phyloP scores from a whole-genome alignment of 2,888 invertebrate species.

The Eristalis tenax region DNA sequence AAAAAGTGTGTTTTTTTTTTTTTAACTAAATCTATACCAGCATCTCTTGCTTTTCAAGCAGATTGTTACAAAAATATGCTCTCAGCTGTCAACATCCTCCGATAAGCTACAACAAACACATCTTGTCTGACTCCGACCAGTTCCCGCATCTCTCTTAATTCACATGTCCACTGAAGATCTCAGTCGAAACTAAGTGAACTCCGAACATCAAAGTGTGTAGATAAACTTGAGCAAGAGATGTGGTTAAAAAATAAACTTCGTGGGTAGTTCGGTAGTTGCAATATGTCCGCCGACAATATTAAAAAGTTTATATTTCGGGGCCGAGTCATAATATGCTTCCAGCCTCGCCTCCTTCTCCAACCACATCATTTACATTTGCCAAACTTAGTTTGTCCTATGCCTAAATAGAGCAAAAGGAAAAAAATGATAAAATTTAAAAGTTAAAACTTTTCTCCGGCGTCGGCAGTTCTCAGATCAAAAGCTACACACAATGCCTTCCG shows the following conservation, averaged over 20 bases:
- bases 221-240: background rate
- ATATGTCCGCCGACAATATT: background rate
- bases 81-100: too few species aligned
- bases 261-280: background rate
- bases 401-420: background rate
- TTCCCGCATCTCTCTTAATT: background rate
- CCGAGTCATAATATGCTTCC: background rate
- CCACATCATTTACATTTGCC: background rate
- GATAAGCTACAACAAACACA: too few species aligned
- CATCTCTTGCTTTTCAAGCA: too few species aligned
- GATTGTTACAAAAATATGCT: too few species aligned
- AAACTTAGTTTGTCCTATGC: background rate
- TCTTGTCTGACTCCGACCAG: background rate
- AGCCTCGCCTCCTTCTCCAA: background rate
- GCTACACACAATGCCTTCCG: background rate
- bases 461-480: background rate
- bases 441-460: background rate
- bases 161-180: background rate
- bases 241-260: background rate
- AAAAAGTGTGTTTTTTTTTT: too few species aligned
- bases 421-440: background rate
- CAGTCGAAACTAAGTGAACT: background rate
- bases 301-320: background rate
- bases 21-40: too few species aligned
- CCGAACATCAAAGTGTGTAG: background rate